Evolutionary conservation across 2,113 vertebrate species (phyloP).

Genomic region (Tapirus terrestris): DNA sequence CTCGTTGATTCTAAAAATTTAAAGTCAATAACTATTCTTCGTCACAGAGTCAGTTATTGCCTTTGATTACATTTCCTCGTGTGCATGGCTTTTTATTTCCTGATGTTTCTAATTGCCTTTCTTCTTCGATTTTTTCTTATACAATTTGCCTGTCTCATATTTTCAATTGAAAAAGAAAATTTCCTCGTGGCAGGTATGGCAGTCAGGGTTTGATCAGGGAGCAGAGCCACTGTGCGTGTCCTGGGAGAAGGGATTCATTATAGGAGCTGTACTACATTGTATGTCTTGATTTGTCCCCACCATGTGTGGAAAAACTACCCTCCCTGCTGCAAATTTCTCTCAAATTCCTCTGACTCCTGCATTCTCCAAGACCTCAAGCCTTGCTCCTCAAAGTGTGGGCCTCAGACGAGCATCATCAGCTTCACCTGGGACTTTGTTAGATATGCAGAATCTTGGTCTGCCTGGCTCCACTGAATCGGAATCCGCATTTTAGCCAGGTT

Average conservation of each 20-base stretch:
- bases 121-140: not conserved
- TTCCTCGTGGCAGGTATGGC: not conserved
- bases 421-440: not conserved
- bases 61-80: not conserved
- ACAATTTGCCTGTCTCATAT: not conserved
- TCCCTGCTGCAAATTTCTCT: not conserved
- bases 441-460: not conserved
- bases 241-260: not conserved
- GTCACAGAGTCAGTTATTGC: not conserved
- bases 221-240: not conserved
- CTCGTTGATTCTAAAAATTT: not conserved
- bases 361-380: not conserved
- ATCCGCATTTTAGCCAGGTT: not conserved
- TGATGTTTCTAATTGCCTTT: not conserved
- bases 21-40: not conserved
- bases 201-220: no score
- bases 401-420: not conserved
- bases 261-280: not conserved
- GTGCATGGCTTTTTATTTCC: not conserved
- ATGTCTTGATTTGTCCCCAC: not conserved
- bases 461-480: not conserved
- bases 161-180: not conserved
- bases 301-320: not conserved
- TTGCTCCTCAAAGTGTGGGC: not conserved
- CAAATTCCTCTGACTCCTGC: not conserved